phyloP scores from a whole-genome alignment of 2,113 vertebrate genomes.

The Pseudolaguvia tuberculata region DNA sequence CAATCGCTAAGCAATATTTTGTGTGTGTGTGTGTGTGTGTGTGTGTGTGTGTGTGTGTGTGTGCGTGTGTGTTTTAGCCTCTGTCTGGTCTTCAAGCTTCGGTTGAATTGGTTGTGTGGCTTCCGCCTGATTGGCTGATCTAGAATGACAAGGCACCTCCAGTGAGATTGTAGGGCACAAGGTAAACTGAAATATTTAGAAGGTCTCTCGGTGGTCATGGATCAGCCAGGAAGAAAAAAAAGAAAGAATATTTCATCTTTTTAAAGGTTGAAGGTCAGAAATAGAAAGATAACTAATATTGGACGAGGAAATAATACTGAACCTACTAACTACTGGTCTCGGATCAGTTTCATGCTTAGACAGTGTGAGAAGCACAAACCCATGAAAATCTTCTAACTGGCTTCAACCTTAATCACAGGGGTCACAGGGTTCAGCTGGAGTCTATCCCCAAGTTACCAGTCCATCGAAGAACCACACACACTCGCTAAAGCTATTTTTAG shows the following conservation, averaged over 20 bases:
- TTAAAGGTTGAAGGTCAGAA: neutral
- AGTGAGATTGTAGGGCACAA: constrained; percentile 70
- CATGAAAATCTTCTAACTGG: too few relatives aligned
- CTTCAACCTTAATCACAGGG: too few relatives aligned
- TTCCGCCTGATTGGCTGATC: constrained; percentile 69
- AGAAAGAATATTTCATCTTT: neutral
- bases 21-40: neutral
- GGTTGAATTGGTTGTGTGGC: constrained; percentile 36
- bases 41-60: constrained; percentile 15
- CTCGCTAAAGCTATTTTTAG: too few relatives aligned
- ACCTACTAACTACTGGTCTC: too few relatives aligned
- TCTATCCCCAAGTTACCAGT: too few relatives aligned
- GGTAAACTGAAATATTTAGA: constrained; percentile 82
- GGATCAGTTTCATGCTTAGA: too few relatives aligned
- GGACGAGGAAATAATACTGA: too few relatives aligned
- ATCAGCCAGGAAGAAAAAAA: constrained; percentile 41
- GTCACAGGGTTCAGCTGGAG: too few relatives aligned
- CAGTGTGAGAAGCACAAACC: too few relatives aligned
- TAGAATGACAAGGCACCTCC: constrained; percentile 67
- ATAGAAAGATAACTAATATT: neutral
- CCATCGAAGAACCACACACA: too few relatives aligned
- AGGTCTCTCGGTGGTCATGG: constrained; percentile 68
- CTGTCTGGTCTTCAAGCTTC: constrained; percentile 48
- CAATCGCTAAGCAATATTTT: too few relatives aligned
- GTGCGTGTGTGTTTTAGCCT: constrained; percentile 30